Conservation (phyloP, 2,888 invertebrate species). For the Volucella inanis region DNA sequence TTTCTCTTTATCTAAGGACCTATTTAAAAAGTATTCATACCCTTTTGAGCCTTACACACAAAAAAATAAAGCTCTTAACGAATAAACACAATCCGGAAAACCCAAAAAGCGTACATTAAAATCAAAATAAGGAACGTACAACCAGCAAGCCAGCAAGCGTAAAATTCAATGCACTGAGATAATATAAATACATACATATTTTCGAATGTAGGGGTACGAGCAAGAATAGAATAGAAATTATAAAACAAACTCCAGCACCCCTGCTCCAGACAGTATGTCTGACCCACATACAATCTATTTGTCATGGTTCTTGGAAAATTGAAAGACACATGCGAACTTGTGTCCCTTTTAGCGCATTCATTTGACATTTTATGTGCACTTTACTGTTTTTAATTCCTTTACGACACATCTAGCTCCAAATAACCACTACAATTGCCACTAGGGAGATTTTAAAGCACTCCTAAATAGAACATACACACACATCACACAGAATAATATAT, state of each 20-base stretch:
- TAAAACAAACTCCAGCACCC: slow-evolving; percentile 8
- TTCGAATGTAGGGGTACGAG: not conserved
- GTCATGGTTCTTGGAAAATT: slow-evolving; percentile 28
- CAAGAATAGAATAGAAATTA: not conserved
- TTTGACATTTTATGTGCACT: slow-evolving; percentile 73
- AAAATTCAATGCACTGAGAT: slow-evolving; percentile 57
- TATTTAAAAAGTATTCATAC: not conserved
- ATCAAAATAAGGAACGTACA: slow-evolving; percentile 47
- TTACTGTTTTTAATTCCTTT: slow-evolving; percentile 68
- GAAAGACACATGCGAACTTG: slow-evolving; percentile 14
- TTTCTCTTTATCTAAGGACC: too few species aligned
- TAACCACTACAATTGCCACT: slow-evolving; percentile 4
- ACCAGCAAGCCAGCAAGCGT: slow-evolving; percentile 47
- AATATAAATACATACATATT: not conserved
- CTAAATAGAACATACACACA: slow-evolving; percentile 60
- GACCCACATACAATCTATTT: slow-evolving; percentile 67
- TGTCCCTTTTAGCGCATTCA: slow-evolving; percentile 34
- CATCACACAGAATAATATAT: not conserved
- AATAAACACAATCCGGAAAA: slow-evolving; percentile 12
- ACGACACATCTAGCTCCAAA: slow-evolving; percentile 18
- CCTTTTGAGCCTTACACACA: slow-evolving; percentile 39
- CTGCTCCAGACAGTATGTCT: slow-evolving; percentile 66
- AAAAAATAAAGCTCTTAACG: slow-evolving; percentile 11
- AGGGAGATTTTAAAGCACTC: slow-evolving; percentile 55
- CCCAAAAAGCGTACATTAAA: slow-evolving; percentile 4